Base-by-base conservation (phyloP, 1,140 invertebrate genomes). In the Heliconius melpomene region DNA sequence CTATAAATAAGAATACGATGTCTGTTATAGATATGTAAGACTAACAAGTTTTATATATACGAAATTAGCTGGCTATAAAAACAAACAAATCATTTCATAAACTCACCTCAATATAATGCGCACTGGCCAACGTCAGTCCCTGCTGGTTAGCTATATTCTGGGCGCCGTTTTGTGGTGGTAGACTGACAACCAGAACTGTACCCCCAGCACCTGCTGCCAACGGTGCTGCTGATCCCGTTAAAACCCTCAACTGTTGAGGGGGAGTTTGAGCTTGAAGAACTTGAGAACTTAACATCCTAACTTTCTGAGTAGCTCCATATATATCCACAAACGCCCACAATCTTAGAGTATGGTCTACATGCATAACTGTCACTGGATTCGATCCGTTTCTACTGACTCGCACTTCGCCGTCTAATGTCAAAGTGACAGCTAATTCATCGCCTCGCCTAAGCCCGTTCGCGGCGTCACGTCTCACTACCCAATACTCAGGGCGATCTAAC, bases 261-360 rank as follows among this genome's bases (percentile, higher is more conserved):
- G 90, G 89, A 7, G 89, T 88, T 79, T 87, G 90, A 6, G 88
- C 85, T 79, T 84, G 85, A 2, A 83, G 57, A 2, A 82, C 89
- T 82, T 87, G 95, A 16, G 90, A 88, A 75, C 91, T 94, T 50
- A 95, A 84, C 85, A 95, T 90, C 78, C 94, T 95, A 3, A 99
- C 97, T 84, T 97, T 97, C 87, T 98, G 97, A 2, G 98, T 99
- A 78, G 98, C 98, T 1, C 98, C 99, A 88, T 99, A 99, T 1
- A 99, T 96, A 91, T 99, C 99, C 79, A 99, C 97, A 92, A 99
- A 99, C 2, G 98, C 97, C 98, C 98, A 99, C 1, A 99, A 92
- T 86, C 97, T 96, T 20, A 98, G 94, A 0, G 97, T 98, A 84
- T 98, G 97, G 92, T 99, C 98, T 1, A 99, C 98, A 91, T 99